Evolutionary conservation across 2,113 vertebrate genomes (phyloP), one percentile per base, ranked within the genome.

Genomic region (Amphiprion ocellaris): DNA sequence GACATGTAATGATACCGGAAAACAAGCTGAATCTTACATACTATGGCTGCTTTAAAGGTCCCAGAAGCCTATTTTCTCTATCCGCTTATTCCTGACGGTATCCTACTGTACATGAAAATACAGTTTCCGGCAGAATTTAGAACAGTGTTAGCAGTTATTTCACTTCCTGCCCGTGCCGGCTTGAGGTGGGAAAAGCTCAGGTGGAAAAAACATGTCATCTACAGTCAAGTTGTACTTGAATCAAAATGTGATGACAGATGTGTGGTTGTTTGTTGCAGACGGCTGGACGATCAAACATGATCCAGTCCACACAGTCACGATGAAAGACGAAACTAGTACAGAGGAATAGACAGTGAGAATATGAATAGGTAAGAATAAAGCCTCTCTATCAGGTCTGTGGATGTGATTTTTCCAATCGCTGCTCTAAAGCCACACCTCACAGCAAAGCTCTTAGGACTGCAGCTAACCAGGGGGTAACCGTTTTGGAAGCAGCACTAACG

Each of bases 401-500:
- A 67, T 17, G 4, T 17, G 26, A 21, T 21, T 16, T 64, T 37
- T 64, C 39, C 69, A 69, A 10, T 37, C 33, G 65, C 74, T 47
- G 39, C 47, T 56, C 53, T 78, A 15, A 81, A 68, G 53, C 46
- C 65, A 67, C 49, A 47, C 81, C 65, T 72, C 74, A 59, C 30
- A 69, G 62, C 46, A 66, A 58, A 30, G 62, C 67, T 81, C 69
- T 87, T 55, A 44, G 46, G 15, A 15, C 49, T 58, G 77, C 60
- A 49, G 64, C 59, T 10, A 21, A 17, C 46, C 65, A 67, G 19
- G 49, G 26, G 62, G 65, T 82, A 77, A 47, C 56, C 10, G 30
- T 39, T 86, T 60, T 74, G 16, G 53, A 76, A 78, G 82, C 66
- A 68, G 58, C 26, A 3, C 63, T 77, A 61, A 79, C 85, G 77